These are phyloP conservation scores for Speoplatyrhinus poulsoni DNA, from an alignment of 2,113 vertebrate species.

Conservation along the genomic window DNA sequence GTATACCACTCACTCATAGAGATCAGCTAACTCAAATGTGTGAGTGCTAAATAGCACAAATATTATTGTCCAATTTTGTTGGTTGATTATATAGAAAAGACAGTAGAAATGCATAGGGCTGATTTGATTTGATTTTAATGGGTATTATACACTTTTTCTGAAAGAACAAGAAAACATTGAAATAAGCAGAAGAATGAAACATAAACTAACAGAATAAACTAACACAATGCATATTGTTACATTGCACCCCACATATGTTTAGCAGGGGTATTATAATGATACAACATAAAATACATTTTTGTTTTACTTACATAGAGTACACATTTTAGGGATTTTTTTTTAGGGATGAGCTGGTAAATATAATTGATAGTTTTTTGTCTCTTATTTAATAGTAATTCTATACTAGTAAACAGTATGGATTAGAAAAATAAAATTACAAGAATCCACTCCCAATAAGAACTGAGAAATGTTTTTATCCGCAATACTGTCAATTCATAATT, in stretches of 20 bases:
- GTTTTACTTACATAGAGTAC: conserved; percentile 57
- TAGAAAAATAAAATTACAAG: conserved; percentile 51
- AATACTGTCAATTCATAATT: conserved; percentile 23
- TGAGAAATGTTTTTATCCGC: conserved; percentile 25
- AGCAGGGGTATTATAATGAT: conserved; percentile 68
- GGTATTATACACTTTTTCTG: conserved; percentile 73
- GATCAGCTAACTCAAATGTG: too few relatives aligned
- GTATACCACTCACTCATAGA: too few relatives aligned
- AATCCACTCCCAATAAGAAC: conserved; percentile 35
- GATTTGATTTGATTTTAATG: conserved; percentile 77
- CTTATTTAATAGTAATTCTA: conserved; percentile 60
- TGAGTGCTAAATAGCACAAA: too few relatives aligned
- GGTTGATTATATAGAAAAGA: too few relatives aligned
- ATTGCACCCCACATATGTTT: conserved; percentile 74
- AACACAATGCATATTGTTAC: conserved; percentile 72
- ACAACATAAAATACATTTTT: conserved; percentile 72
- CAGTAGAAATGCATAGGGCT: neutral
- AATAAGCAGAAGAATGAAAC: conserved; percentile 67
- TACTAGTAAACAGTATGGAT: conserved; percentile 59
- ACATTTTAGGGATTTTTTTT: conserved; percentile 41
- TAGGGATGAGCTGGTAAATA: conserved; percentile 46
- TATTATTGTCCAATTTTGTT: too few relatives aligned
- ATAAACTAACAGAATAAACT: conserved; percentile 73
- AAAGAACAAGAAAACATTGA: conserved; percentile 72
- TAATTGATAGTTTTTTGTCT: conserved; percentile 64